Evolutionary conservation across 2,797 vertebrate genomes (phyloP), one percentile per base, ranked within the genome.

Genomic region (Crenichthys baileyi): DNA sequence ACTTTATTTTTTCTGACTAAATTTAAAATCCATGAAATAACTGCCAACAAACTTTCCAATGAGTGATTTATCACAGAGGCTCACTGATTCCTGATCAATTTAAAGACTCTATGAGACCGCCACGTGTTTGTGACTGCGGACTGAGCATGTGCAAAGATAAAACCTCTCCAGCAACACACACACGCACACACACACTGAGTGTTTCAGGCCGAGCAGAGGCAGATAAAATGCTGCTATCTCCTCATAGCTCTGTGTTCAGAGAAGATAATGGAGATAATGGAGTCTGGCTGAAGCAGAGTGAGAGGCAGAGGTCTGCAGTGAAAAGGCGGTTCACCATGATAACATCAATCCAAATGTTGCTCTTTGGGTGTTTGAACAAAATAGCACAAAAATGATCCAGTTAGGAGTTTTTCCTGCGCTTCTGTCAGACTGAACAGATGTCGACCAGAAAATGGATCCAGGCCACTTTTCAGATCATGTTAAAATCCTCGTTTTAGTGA

Each of bases 261-360:
- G 83, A 70, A 83, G 79, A 81, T 90, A 90, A 90, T 91, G 87
- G 88, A 76, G 71, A 41, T 82, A 73, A 87, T 85, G 78, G 84
- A 85, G 83, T 87, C 76, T 8, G 81, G 83, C 9, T 82, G 60
- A 39, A 81, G 61, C 76, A 22, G 53, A 61, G 56, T 63, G 82
- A 76, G 82, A 79, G 76, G 36, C 36, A 36, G 60, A 18, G 18
- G 20, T 36, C 60, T 7, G 15, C 5, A 5, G 29, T 29, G 58
- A 60, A 36, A 36, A 36, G 36, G 36, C 36, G 36, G 36, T 36
- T 16, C 13, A 24, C 29, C 36, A n/a, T 22, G 29, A 71, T 74
- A 71, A 72, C 80, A 72, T 76, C 73, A 44, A 48, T 79, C 53
- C 70, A 63, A 71, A 48, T 29, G 4, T 18, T 13, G 71, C 68